These are phyloP conservation scores for Standfussiana lucernea DNA, from an alignment of 2,888 invertebrate genomes.

Conservation along the genomic window DNA sequence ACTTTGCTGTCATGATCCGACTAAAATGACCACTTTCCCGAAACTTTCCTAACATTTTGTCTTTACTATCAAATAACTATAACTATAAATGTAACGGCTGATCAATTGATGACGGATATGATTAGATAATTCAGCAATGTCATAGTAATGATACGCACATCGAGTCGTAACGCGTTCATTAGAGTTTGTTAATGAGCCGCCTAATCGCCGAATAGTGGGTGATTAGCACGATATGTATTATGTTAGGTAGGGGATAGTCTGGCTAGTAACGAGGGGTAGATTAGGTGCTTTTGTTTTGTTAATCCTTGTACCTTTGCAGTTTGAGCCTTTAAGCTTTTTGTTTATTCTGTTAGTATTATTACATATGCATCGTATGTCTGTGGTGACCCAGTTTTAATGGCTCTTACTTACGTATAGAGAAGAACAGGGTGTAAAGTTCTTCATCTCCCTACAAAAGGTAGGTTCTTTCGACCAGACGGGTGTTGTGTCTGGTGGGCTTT, in stretches of 20 bases:
- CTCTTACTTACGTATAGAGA: too few relatives aligned
- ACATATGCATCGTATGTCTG: too few relatives aligned
- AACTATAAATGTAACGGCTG: neutral
- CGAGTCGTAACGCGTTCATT: conserved; percentile 29
- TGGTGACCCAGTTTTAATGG: too few relatives aligned
- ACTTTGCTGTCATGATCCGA: neutral
- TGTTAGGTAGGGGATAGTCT: neutral
- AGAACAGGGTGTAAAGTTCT: too few relatives aligned
- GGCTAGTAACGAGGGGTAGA: conserved; percentile 11
- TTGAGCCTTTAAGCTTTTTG: neutral
- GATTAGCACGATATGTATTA: conserved; percentile 17
- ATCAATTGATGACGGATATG: conserved; percentile 11
- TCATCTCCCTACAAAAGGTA: too few relatives aligned
- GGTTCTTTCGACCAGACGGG: too few relatives aligned
- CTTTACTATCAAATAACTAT: neutral
- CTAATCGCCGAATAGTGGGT: conserved; percentile 15
- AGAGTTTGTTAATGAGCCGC: conserved; percentile 31
- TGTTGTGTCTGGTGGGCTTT: too few relatives aligned
- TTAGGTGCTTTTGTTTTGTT: neutral
- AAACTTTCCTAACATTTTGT: neutral
- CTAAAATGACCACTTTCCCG: neutral
- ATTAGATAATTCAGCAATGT: conserved; percentile 16
- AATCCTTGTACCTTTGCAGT: neutral
- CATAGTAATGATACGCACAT: conserved; percentile 31
- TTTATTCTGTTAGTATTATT: too few relatives aligned